phyloP scores from a whole-genome alignment of 2,888 invertebrate species.

The Pseudanteris insignis region DNA sequence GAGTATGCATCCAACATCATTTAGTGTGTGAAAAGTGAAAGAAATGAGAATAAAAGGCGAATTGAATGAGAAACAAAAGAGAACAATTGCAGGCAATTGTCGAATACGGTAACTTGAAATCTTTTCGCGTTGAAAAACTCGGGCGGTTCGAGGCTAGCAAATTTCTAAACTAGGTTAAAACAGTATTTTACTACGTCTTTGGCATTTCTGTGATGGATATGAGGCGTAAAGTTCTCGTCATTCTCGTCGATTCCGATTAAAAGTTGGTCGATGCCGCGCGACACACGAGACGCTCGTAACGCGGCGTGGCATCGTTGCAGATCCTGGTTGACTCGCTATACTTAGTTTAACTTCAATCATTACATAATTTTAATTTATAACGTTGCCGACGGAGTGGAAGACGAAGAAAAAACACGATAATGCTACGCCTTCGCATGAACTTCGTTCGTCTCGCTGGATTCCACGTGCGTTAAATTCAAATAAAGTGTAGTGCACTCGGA shows the following conservation, averaged over 20 bases:
- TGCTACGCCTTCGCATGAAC: too few species aligned
- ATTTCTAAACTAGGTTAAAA: conserved; percentile 37
- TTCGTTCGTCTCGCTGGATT: too few species aligned
- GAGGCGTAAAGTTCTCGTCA: conserved; percentile 53
- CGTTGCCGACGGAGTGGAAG: too few species aligned
- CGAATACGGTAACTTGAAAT: too few species aligned
- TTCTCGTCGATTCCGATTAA: conserved; percentile 54
- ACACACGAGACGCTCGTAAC: conserved; percentile 49
- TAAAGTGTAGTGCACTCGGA: conserved; percentile 9
- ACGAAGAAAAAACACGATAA: too few species aligned
- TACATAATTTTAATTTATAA: conserved; percentile 30
- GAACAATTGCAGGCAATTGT: conserved; percentile 10
- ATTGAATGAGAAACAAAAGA: too few species aligned
- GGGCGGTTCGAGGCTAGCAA: conserved; percentile 17
- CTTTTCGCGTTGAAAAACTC: too few species aligned
- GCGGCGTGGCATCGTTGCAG: conserved; percentile 27
- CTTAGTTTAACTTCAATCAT: conserved; percentile 22
- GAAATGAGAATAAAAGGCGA: too few species aligned
- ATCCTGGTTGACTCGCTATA: conserved; percentile 32
- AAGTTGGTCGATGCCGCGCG: conserved; percentile 55
- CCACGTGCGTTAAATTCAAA: conserved; percentile 4
- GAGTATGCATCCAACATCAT: too few species aligned
- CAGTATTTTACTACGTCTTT: conserved; percentile 52
- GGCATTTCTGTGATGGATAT: conserved; percentile 51
- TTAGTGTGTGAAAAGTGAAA: too few species aligned